Base-by-base conservation (phyloP, 2,888 invertebrate species). In the Lasioglossum calceatum region DNA sequence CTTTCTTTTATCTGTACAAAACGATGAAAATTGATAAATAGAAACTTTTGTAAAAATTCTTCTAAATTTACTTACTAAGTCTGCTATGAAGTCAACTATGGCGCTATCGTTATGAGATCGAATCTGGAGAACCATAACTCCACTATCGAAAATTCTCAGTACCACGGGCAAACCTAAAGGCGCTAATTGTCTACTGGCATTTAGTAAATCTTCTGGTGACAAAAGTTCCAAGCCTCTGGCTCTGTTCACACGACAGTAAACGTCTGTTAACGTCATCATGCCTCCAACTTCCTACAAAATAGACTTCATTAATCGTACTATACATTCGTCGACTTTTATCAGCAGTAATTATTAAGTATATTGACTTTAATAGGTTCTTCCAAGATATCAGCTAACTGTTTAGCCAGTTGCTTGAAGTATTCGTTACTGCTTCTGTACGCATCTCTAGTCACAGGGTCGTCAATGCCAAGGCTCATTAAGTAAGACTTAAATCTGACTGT, bases 191-290 rank as follows among this genome's bases (percentile, higher is more conserved):
- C 97, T 96, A 96, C 99, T 99, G 32, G 99, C 99, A 95, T 98
- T 97, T 71, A 99, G 95, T 90, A 99, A 96, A 96, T 99, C 99
- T 95, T 99, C 99, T 0, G 99, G 99, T 0, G 99, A 99, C 79
- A 99, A 96, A 0, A 99, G 96, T 96, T 99, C 99, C 90, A 99
- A 96, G 4, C 99, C 99, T 94, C 99, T 96, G 0, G 99, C 99
- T 95, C 99, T 97, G 95, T 99, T 99, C 2, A 99, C 97, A 91
- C 99, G 96, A 95, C 99, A 99, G 96, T 98, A 99, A 0, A 98
- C 99, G 96, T 99, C 99, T 5, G 99, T 98, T 81, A 99, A 95
- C 0, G 98, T 97, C 98, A 99, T 99, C 96, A 99, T 98, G 16
- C 99, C 99, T 50, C 99, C 99, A 94, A 97, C 97, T 93, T 98